Evolutionary conservation across 1,140 invertebrate genomes (phyloP), one percentile per base, ranked within the genome.

Genomic region (Drosophila pandora): DNA sequence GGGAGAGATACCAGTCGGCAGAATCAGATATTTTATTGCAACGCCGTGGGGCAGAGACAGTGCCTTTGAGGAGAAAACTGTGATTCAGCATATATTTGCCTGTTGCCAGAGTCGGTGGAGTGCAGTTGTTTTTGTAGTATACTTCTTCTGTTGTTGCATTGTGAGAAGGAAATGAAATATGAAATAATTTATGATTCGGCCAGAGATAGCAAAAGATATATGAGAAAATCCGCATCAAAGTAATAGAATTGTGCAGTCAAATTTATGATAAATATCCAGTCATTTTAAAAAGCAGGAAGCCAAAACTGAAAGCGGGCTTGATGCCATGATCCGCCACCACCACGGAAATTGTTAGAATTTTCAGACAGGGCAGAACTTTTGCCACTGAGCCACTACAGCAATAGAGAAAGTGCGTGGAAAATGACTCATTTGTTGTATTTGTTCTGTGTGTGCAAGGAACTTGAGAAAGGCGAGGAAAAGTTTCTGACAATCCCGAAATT

Each of bases 81-180:
- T 72, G 22, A 39, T 47, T 70, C 55, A 37, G 39, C 28, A 21
- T 67, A 37, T 56, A 49, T 43, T 63, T 43, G 50, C 41, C 25
- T 28, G 21, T 39, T 34, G 6, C n/a, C 62, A 68, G 17, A 17
- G 43, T 37, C 61, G 34, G 34, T 37, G 30, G 52, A 12, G 53
- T 79, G 70, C 76, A 81, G 43, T 60, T 67, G 56, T 71, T 69
- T 54, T 69, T 76, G 52, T 69, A 39, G 12, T 32, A 54, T 47
- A 8, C 25, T 37, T 56, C 59, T 64, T 68, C 48, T 50, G 41
- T 21, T 60, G 43, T 53, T 74, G 62, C 71, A 53, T 61, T 61
- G 77, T 68, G 77, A 50, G 68, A 63, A 77, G 64, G 83, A 85
- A 85, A 88, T 88, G 58, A 87, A 82, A 87, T 82, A 72, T 78